phyloP scores from a whole-genome alignment of 2,888 invertebrate species.

The Andrena minutula region DNA sequence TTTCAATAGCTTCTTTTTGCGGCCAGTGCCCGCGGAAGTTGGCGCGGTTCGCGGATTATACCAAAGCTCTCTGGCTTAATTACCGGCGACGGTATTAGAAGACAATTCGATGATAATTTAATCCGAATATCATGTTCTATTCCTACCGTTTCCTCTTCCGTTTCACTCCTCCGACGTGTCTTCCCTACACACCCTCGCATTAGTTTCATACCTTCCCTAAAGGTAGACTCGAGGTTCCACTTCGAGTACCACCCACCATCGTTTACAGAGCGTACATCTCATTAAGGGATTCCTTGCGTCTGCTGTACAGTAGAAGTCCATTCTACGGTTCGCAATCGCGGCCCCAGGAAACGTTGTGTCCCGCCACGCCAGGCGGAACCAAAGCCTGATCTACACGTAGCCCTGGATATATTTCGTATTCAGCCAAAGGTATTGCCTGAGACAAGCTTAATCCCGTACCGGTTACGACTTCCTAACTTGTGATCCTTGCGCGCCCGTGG shows the following conservation, averaged over 20 bases:
- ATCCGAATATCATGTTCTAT: too few species aligned
- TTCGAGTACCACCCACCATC: too few species aligned
- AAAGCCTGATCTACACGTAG: conserved; percentile 62
- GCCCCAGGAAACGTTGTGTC: background rate
- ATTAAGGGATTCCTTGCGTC: conserved; percentile 15
- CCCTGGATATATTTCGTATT: conserved; percentile 66
- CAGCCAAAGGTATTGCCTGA: conserved; percentile 60
- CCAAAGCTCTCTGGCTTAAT: background rate
- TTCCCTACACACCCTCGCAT: too few species aligned
- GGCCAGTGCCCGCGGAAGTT: background rate
- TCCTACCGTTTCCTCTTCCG: too few species aligned
- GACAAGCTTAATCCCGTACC: conserved; percentile 72
- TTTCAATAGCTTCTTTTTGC: background rate
- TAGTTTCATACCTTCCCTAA: too few species aligned
- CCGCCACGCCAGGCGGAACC: conserved; percentile 30
- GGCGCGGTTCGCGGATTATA: background rate
- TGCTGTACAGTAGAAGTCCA: conserved; percentile 11
- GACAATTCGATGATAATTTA: background rate
- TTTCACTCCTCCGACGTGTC: too few species aligned
- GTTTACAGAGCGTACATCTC: conserved; percentile 9
- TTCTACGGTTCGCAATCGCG: conserved; percentile 13
- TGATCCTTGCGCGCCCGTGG: conserved; percentile 60
- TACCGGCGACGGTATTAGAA: background rate
- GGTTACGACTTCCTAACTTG: conserved; percentile 73
- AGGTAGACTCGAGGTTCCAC: too few species aligned